Conservation (phyloP, 2,113 vertebrate genomes). For the Bettongia penicillata region DNA sequence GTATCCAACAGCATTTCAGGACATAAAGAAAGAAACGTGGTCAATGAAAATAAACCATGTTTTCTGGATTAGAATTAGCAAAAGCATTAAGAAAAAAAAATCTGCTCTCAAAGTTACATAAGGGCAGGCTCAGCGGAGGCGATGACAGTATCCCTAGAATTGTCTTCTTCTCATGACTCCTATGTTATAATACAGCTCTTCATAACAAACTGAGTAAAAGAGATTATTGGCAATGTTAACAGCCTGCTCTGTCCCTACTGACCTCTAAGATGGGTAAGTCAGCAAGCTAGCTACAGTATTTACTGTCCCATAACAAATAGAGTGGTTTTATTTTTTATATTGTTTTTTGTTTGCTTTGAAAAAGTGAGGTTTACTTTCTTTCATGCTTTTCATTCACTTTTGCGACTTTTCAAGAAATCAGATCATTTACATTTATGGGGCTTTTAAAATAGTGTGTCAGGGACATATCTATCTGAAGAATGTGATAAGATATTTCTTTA, state of each 20-base stretch:
- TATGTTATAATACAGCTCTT: slow-evolving; percentile 5
- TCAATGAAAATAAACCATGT: background rate
- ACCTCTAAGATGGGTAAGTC: slow-evolving; percentile 58
- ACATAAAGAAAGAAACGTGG: background rate
- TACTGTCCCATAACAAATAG: background rate
- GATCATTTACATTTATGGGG: background rate
- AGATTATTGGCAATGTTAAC: background rate
- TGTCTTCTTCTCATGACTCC: slow-evolving; percentile 33
- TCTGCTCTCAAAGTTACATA: background rate
- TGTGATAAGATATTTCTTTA: background rate
- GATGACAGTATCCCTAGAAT: background rate
- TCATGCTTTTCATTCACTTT: background rate
- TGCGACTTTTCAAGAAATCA: background rate
- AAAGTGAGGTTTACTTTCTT: too few species aligned
- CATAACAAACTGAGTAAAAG: slow-evolving; percentile 35
- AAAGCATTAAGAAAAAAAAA: background rate
- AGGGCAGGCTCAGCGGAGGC: slow-evolving; percentile 14
- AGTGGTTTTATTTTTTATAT: background rate
- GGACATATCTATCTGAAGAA: background rate
- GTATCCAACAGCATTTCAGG: background rate
- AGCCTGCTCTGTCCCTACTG: slow-evolving; percentile 10
- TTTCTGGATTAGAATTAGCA: background rate
- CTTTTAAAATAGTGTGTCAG: background rate
- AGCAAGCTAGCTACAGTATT: slow-evolving; percentile 44
- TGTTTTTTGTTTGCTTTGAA: background rate